A percentile compares a stretch with the other conserved stretches of the same genome.
Evolutionary conservation across 1,140 invertebrate genomes (phyloP).

Genomic region (Brachionus calyciflorus): DNA sequence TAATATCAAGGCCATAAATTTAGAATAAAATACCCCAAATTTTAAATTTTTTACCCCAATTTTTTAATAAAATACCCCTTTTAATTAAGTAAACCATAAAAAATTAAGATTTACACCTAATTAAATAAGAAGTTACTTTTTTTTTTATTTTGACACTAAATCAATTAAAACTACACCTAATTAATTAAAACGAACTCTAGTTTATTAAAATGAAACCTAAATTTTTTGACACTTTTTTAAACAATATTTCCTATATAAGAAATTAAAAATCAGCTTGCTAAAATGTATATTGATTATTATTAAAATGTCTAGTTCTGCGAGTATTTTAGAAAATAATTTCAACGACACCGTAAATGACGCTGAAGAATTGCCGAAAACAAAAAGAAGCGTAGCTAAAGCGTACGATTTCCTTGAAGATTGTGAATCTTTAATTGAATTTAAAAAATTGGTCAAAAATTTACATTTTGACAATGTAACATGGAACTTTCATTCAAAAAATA

Average conservation of each 20-base stretch:
- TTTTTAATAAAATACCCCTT: slow-evolving; percentile 14
- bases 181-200: slow-evolving; percentile 18
- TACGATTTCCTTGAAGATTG: slow-evolving; percentile 20
- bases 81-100: slow-evolving; percentile 18
- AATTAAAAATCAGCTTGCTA: background rate
- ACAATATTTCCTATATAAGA: slow-evolving; percentile 14
- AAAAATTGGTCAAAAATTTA: slow-evolving; percentile 34
- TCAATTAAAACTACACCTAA: no score
- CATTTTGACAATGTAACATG: slow-evolving; percentile 13
- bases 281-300: background rate
- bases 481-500: slow-evolving; percentile 18
- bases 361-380: background rate
- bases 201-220: background rate
- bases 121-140: slow-evolving; percentile 13
- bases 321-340: background rate
- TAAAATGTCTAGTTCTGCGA: background rate
- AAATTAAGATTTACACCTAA: background rate
- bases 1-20: no score
- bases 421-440: background rate
- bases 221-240: slow-evolving; percentile 1
- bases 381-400: background rate
- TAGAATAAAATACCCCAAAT: no score
- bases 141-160: slow-evolving; percentile 5
- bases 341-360: background rate
- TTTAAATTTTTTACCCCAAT: background rate